Percentiles rank a stretch among this genome's conserved stretches.
These are phyloP conservation scores for Neoaliturus tenellus DNA, from an alignment of 2,888 invertebrate genomes.

Conservation along the genomic window DNA sequence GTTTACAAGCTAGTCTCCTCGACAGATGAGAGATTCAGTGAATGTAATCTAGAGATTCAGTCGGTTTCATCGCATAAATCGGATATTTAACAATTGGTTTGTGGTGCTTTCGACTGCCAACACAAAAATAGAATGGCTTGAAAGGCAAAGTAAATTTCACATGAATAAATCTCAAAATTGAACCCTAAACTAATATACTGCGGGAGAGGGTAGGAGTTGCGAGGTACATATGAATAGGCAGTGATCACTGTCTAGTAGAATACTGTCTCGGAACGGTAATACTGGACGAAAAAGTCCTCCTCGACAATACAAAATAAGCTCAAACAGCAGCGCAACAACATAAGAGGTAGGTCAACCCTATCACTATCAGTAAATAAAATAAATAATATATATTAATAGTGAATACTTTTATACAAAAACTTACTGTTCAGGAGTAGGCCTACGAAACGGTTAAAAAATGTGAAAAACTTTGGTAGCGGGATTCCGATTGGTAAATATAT, in stretches of 20 bases:
- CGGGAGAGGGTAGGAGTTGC: not conserved
- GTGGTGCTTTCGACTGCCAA: not conserved
- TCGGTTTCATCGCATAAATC: not conserved
- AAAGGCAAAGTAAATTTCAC: not conserved
- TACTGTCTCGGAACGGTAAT: constrained; percentile 37
- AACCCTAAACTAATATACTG: not conserved
- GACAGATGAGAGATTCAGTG: not conserved
- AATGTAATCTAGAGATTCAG: not conserved
- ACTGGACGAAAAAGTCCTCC: constrained; percentile 13
- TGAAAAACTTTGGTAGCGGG: constrained; percentile 25
- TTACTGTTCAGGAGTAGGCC: not conserved
- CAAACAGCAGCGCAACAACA: constrained; percentile 25
- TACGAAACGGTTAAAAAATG: not conserved
- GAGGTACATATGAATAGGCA: not conserved
- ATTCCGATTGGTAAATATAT: not conserved
- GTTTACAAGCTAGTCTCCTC: not conserved
- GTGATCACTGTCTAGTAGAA: not conserved
- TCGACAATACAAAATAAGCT: constrained; percentile 39
- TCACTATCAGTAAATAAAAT: constrained; percentile 44
- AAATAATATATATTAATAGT: constrained; percentile 43
- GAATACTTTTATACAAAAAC: constrained; percentile 29
- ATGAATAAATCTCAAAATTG: not conserved
- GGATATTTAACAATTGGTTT: not conserved
- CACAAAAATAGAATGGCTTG: not conserved
- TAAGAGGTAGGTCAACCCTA: constrained; percentile 55